These are phyloP conservation scores for Penaeus japonicus DNA, from an alignment of 1,140 invertebrate species.

Conservation along the genomic window DNA sequence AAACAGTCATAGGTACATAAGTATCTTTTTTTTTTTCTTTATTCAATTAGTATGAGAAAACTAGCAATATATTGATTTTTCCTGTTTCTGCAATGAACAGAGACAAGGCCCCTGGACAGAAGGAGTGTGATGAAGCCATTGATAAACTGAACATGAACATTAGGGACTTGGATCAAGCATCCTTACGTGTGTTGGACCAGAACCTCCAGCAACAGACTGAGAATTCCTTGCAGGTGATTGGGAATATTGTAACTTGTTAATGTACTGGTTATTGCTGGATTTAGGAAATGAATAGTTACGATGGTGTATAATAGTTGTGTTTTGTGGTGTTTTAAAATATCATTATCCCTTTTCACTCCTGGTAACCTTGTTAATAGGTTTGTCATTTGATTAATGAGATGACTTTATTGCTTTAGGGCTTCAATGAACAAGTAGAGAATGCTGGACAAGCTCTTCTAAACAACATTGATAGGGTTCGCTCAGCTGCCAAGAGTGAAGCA, in stretches of 20 bases:
- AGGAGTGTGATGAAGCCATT: conserved; percentile 88
- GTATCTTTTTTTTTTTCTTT: background rate
- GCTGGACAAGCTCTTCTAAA: conserved; percentile 72
- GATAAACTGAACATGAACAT: conserved; percentile 80
- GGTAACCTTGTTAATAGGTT: too few species aligned
- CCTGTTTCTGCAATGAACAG: conserved; percentile 65
- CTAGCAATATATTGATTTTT: background rate
- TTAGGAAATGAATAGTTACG: background rate
- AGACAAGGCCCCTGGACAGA: conserved; percentile 94
- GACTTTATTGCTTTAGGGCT: conserved; percentile 72
- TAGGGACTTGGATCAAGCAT: conserved; percentile 84
- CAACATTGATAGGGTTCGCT: conserved; percentile 80
- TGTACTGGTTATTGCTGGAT: background rate
- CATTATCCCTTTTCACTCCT: too few species aligned
- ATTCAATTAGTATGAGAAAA: background rate
- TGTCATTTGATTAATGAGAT: too few species aligned
- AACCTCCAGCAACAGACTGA: conserved; percentile 76
- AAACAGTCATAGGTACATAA: conserved; percentile 13
- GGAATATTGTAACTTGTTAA: background rate
- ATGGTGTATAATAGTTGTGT: too few species aligned
- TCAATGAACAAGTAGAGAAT: conserved; percentile 76
- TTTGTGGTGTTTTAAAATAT: too few species aligned
- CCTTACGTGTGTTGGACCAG: conserved; percentile 86
- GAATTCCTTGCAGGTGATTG: conserved; percentile 65
- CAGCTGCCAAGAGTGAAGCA: conserved; percentile 87